Percentiles rank a stretch among this genome's conserved stretches.
These are phyloP conservation scores for Dinomys branickii DNA, from an alignment of 2,113 vertebrate species.

Conservation along the genomic window DNA sequence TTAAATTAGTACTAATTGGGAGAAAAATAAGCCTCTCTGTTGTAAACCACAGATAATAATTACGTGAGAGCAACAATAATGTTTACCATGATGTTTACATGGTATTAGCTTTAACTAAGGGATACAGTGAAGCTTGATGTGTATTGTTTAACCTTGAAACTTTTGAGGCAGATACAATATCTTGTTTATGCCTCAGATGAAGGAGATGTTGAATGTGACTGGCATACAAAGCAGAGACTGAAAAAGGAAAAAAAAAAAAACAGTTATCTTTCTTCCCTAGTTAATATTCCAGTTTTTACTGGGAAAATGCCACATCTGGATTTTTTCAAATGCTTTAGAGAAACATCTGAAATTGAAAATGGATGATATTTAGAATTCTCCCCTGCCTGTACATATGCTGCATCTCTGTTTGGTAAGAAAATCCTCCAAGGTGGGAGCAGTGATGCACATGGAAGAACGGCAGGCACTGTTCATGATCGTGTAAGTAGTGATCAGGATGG, in stretches of 20 bases:
- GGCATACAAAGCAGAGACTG: background rate
- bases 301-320: background rate
- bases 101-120: slow-evolving; percentile 22
- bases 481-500: background rate
- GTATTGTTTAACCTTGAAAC: background rate
- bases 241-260: background rate
- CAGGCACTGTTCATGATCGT: too few relatives aligned
- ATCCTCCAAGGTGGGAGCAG: background rate
- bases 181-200: slow-evolving; percentile 12
- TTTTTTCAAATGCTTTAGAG: background rate
- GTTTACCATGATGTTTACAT: slow-evolving; percentile 40
- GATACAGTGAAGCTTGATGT: background rate
- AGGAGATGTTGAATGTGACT: background rate
- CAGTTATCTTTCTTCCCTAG: background rate
- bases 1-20: slow-evolving; percentile 62
- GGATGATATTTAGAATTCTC: background rate
- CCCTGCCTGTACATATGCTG: background rate
- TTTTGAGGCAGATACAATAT: background rate
- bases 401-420: background rate
- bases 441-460: background rate
- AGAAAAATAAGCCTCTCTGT: slow-evolving; percentile 52
- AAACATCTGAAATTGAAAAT: background rate
- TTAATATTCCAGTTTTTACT: background rate
- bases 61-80: background rate
- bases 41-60: slow-evolving; percentile 45